phyloP scores from a whole-genome alignment of 2,797 vertebrate species.

The Hydrolagus colliei region DNA sequence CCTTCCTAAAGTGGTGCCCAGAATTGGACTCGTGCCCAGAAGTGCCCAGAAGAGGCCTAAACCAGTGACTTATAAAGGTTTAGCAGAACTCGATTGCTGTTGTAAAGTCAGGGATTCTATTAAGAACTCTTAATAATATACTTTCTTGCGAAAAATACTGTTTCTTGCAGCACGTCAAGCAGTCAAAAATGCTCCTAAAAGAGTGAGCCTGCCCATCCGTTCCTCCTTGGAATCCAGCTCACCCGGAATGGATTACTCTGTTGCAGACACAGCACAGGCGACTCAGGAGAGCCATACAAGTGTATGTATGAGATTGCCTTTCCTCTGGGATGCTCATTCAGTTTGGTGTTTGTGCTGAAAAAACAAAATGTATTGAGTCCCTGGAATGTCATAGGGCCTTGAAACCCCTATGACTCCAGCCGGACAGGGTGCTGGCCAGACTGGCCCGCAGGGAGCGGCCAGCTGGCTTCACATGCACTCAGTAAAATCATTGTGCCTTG shows the following conservation, averaged over 20 bases:
- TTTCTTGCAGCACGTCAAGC: slow-evolving; percentile 77
- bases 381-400: too few species aligned
- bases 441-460: too few species aligned
- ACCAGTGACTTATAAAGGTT: too few species aligned
- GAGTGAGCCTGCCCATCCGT: slow-evolving; percentile 66
- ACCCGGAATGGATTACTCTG: slow-evolving; percentile 71
- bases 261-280: slow-evolving; percentile 66
- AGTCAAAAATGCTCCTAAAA: slow-evolving; percentile 77
- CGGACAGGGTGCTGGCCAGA: too few species aligned
- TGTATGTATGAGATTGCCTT: slow-evolving; percentile 43
- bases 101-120: too few species aligned
- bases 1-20: too few species aligned
- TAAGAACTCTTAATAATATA: neutral
- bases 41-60: too few species aligned
- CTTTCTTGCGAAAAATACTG: neutral
- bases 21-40: too few species aligned
- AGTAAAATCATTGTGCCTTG: too few species aligned
- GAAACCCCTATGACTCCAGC: too few species aligned
- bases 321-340: neutral
- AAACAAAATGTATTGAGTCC: neutral
- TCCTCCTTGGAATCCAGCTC: slow-evolving; percentile 74
- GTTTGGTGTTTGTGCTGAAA: neutral
- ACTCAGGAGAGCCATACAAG: slow-evolving; percentile 62
- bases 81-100: too few species aligned
- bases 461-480: too few species aligned